phyloP scores from a whole-genome alignment of 2,888 invertebrate species.

The Tetrapedia diversipes region DNA sequence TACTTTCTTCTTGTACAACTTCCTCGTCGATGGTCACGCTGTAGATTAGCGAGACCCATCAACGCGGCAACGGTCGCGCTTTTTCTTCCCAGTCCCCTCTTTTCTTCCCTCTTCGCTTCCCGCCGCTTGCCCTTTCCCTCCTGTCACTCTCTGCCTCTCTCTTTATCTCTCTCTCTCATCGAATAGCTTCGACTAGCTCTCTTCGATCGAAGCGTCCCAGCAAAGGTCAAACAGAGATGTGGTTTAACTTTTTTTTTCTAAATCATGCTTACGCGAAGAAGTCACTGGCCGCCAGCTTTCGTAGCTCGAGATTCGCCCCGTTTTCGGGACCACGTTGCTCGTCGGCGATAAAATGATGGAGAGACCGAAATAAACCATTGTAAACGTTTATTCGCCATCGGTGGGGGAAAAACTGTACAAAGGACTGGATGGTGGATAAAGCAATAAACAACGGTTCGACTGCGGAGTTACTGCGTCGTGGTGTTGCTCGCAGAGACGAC shows the following conservation, averaged over 20 bases:
- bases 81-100: not conserved
- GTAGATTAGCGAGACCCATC: constrained; percentile 48
- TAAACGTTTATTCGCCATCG: not conserved
- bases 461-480: not conserved
- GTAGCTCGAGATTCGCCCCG: constrained; percentile 26
- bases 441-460: not conserved
- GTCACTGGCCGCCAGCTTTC: constrained; percentile 28
- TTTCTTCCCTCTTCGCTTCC: not conserved
- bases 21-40: constrained; percentile 60
- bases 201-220: not conserved
- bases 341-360: not conserved
- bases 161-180: not conserved
- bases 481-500: too few relatives aligned
- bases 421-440: not conserved
- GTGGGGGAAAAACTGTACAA: not conserved
- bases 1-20: constrained; percentile 65
- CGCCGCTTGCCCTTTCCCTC: not conserved
- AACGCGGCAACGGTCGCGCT: not conserved
- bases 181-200: not conserved
- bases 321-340: constrained; percentile 19
- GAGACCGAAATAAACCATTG: not conserved
- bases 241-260: constrained; percentile 47
- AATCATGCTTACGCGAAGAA: too few relatives aligned
- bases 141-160: not conserved
- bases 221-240: constrained; percentile 48